Evolutionary conservation across 2,797 vertebrate genomes (phyloP).

Genomic region (Morelia viridis): DNA sequence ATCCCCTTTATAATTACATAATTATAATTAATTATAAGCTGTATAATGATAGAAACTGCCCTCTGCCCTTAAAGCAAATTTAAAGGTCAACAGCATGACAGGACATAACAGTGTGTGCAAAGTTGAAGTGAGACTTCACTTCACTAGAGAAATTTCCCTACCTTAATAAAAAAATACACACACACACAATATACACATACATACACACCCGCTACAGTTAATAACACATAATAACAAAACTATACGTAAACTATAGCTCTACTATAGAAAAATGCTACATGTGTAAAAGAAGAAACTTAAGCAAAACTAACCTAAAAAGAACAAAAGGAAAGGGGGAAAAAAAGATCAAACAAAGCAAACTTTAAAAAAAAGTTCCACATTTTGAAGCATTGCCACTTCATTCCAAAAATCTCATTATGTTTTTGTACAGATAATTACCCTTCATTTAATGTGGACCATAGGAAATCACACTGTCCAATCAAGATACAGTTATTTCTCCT

Average conservation of each 20-base stretch:
- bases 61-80: neutral
- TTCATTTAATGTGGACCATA: no score
- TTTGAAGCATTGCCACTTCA: neutral
- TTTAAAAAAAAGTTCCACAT: neutral
- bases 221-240: neutral
- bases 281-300: neutral
- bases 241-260: neutral
- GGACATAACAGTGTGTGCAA: no score
- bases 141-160: no score
- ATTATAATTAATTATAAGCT: neutral
- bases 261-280: neutral
- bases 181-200: neutral
- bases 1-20: no score
- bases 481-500: neutral
- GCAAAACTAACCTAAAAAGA: neutral
- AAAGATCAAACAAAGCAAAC: neutral
- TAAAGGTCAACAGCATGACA: neutral
- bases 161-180: no score
- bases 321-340: neutral
- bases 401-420: neutral
- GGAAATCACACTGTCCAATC: neutral
- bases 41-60: neutral
- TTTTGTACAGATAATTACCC: neutral
- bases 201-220: neutral
- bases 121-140: no score